These are phyloP conservation scores for Emydura subglobosa DNA, from an alignment of 2,113 vertebrate species.

Conservation along the genomic window DNA sequence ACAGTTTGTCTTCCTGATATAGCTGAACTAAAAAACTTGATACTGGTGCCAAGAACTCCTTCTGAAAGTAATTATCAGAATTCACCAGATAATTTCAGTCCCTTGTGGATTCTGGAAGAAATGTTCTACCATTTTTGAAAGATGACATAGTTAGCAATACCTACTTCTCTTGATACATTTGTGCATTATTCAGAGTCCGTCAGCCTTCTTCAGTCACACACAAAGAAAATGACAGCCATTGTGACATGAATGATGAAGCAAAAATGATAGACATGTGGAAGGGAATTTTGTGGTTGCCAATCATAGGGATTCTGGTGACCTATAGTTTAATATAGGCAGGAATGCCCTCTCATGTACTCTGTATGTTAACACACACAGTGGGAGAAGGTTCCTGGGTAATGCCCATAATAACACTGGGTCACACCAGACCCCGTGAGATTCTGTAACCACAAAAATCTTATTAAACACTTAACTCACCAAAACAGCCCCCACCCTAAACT, in stretches of 20 bases:
- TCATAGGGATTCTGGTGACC: conserved; percentile 17
- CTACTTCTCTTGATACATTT: not conserved
- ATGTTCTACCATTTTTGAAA: conserved; percentile 34
- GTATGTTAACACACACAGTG: not conserved
- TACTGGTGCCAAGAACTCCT: conserved; percentile 31
- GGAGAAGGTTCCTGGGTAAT: not conserved
- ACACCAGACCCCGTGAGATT: rapidly evolving
- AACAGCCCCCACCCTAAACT: not conserved
- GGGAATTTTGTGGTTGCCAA: conserved; percentile 25
- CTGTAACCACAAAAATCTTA: not conserved
- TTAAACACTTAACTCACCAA: not conserved
- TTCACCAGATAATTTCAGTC: conserved; percentile 53
- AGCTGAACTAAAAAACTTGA: not conserved
- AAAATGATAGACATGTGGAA: too few relatives aligned
- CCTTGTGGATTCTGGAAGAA: conserved; percentile 58
- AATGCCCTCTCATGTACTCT: not conserved
- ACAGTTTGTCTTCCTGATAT: not conserved
- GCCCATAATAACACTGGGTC: not conserved
- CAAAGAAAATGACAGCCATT: conserved; percentile 15
- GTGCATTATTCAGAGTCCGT: conserved; percentile 39
- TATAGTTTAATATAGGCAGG: not conserved
- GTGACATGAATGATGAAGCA: not conserved
- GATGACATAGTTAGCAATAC: conserved; percentile 2
- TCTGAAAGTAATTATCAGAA: conserved; percentile 66
- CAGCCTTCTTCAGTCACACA: not conserved